Evolutionary conservation across 2,113 vertebrate genomes (phyloP).

Genomic region (Ailurus styani): DNA sequence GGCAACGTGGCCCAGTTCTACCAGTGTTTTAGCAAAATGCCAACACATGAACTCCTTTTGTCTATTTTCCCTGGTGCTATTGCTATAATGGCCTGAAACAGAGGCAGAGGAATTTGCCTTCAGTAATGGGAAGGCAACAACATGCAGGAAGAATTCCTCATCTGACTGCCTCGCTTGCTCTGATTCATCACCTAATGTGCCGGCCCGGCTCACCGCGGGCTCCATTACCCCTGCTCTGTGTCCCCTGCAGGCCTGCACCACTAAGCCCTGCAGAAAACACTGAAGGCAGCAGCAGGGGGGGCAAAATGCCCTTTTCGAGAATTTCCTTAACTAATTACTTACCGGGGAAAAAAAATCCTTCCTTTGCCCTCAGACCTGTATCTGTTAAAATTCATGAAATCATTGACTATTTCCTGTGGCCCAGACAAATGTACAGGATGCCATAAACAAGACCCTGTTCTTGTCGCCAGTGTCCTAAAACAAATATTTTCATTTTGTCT

Average conservation of each 20-base stretch:
- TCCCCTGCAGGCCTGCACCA: neutral
- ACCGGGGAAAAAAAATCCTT: neutral
- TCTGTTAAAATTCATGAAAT: neutral
- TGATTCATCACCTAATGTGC: slow-evolving; percentile 49
- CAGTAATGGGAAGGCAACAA: slow-evolving; percentile 36
- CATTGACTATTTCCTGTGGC: neutral
- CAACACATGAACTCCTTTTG: neutral
- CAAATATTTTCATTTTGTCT: neutral
- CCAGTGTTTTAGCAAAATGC: neutral
- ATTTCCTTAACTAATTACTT: neutral
- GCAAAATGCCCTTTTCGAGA: neutral
- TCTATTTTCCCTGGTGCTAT: neutral
- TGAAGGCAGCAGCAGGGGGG: neutral
- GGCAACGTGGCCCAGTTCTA: accelerated
- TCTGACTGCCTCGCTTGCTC: neutral
- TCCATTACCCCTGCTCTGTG: neutral
- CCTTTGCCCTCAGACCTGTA: neutral
- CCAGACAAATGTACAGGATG: neutral
- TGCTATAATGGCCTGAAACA: neutral
- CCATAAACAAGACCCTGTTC: neutral
- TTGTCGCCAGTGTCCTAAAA: neutral
- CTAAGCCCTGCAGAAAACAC: neutral
- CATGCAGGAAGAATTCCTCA: slow-evolving; percentile 32
- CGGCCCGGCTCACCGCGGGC: slow-evolving; percentile 35
- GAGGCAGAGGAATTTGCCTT: neutral